A percentile compares a stretch with the other conserved stretches of the same genome.
Evolutionary conservation across 2,113 vertebrate genomes (phyloP).

Genomic region (Centropristis striata): DNA sequence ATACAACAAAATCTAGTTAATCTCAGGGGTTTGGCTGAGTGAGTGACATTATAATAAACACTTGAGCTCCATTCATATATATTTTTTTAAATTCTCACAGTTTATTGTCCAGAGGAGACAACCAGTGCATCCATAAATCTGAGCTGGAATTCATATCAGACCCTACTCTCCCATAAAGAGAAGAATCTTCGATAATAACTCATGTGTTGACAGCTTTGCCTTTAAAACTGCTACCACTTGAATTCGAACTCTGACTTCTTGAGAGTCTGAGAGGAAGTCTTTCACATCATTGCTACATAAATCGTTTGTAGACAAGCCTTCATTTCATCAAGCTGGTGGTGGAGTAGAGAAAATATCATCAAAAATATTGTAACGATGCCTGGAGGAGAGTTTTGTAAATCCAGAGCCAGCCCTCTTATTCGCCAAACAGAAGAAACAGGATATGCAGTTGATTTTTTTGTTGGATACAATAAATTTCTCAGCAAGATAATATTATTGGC

Average conservation of each 20-base stretch:
- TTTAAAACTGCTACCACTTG: slow-evolving; percentile 23
- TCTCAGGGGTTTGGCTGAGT: neutral
- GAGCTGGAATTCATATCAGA: slow-evolving; percentile 23
- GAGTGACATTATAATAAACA: neutral
- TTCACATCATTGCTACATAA: slow-evolving; percentile 23
- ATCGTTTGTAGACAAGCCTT: neutral
- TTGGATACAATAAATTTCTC: neutral
- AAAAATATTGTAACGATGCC: neutral
- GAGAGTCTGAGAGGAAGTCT: slow-evolving; percentile 21
- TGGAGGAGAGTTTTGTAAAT: neutral
- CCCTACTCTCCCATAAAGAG: slow-evolving; percentile 21
- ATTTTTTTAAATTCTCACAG: slow-evolving; percentile 10
- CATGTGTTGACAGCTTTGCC: slow-evolving; percentile 29
- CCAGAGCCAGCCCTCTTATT: neutral
- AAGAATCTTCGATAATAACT: slow-evolving; percentile 17
- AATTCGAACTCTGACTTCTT: slow-evolving; percentile 36
- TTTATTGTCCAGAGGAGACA: slow-evolving; percentile 38
- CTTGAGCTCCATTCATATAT: neutral
- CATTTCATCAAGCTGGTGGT: neutral
- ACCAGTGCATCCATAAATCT: slow-evolving; percentile 22
- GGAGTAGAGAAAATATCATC: slow-evolving; percentile 1
- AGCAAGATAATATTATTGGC: neutral
- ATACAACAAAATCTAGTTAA: slow-evolving; percentile 9
- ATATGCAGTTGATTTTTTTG: neutral
- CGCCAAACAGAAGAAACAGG: neutral